A percentile compares a stretch with the other conserved stretches of the same genome.
Conservation (phyloP, 2,888 invertebrate species). For the Athalia circularis region DNA sequence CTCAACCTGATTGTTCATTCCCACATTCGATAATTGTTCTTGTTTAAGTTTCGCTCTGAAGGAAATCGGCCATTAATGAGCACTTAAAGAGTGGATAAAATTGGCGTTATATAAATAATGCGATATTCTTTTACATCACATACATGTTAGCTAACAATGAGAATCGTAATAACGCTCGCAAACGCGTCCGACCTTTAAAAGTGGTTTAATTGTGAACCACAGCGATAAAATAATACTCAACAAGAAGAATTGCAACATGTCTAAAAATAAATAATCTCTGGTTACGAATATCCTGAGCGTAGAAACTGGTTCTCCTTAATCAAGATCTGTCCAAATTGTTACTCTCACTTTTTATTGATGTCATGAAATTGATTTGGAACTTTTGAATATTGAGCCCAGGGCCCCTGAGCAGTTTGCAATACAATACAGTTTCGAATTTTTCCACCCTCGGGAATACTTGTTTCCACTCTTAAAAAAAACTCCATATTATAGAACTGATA, state of each 20-base stretch:
- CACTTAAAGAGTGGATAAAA: too few species aligned
- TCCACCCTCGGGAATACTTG: not conserved
- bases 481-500: too few species aligned
- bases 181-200: too few species aligned
- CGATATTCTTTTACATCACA: too few species aligned
- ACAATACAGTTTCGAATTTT: not conserved
- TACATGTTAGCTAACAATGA: not conserved
- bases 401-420: not conserved
- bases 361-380: not conserved
- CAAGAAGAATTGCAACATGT: conserved; percentile 16
- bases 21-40: not conserved
- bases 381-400: not conserved
- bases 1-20: not conserved
- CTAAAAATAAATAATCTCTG: conserved; percentile 27
- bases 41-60: too few species aligned
- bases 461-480: too few species aligned
- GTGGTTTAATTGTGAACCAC: not conserved
- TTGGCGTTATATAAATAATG: too few species aligned
- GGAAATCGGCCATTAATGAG: too few species aligned
- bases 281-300: conserved; percentile 8
- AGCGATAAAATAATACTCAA: not conserved
- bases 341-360: conserved; percentile 27
- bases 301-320: conserved; percentile 24
- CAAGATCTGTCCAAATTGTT: conserved; percentile 27
- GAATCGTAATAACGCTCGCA: too few species aligned